These are phyloP conservation scores for Zaprionus lachaisei DNA, from an alignment of 1,140 invertebrate genomes.

Conservation along the genomic window DNA sequence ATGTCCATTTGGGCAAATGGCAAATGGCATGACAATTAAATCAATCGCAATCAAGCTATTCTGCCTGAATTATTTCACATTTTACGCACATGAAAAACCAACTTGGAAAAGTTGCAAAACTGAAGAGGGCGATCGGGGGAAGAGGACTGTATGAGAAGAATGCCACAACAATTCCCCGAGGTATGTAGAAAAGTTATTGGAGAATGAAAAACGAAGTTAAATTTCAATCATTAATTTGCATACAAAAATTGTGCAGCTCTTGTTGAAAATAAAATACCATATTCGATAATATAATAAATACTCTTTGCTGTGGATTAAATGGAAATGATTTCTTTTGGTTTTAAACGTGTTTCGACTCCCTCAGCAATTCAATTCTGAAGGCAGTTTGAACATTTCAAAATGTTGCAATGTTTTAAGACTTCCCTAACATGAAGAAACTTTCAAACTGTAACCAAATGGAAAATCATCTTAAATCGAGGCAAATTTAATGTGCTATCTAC, in stretches of 20 bases:
- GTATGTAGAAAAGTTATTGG: not conserved
- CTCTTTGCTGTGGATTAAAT: not conserved
- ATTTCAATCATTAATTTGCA: slow-evolving; percentile 5
- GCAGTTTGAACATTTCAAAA: no score
- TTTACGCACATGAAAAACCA: not conserved
- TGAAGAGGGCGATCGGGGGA: not conserved
- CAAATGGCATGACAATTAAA: slow-evolving; percentile 3
- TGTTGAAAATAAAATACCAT: not conserved
- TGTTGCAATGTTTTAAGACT: no score
- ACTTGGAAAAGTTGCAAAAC: not conserved
- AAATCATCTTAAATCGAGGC: not conserved
- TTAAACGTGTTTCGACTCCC: not conserved
- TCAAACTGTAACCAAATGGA: not conserved
- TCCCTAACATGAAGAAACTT: no score
- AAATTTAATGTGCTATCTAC: not conserved
- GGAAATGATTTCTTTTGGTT: not conserved
- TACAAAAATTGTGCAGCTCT: not conserved
- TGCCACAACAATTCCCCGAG: not conserved
- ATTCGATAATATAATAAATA: not conserved
- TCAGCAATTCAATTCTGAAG: no score
- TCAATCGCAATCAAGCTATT: slow-evolving; percentile 21
- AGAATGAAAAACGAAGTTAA: not conserved
- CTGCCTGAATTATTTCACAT: slow-evolving; percentile 7
- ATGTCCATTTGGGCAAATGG: not conserved
- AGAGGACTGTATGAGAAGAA: not conserved